Base-by-base conservation (phyloP, 2,888 invertebrate genomes). In the Nemoura dubitans region DNA sequence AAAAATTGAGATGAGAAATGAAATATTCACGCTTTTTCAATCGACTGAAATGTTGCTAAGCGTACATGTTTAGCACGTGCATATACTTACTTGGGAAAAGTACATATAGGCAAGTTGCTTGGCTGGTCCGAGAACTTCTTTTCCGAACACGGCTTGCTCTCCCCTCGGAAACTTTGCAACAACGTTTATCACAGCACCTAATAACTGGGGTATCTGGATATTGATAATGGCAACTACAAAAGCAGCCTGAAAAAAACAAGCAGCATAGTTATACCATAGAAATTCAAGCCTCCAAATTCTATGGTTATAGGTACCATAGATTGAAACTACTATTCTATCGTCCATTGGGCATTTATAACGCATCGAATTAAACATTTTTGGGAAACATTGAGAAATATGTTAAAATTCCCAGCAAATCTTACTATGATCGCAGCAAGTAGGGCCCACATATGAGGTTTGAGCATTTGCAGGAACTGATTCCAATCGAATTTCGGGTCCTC, bases 151-250 rank as follows among this genome's bases (percentile, higher is more conserved):
- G 43, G 92, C 92, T 88, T 92, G 92, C 27, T 90, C 91, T 81
- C 92, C 92, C 78, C 89, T 88, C 25, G 92, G 92, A 89, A 93
- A 93, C 88, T 93, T 93, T 0, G 95, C 94, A 80, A 97, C 92
- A 0, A 95, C 94, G 92, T 98, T 98, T 26, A 98, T 96, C 42
- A 98, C 93, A 82, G 94, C 94, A 28, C 98, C 98, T 87, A 98
- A 93, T 90, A 96, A 92, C 87, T 96, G 94, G 0, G 98, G 98
- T 89, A 98, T 97, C 92, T 97, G 95, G 87, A 98, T 96, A 91
- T 98, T 98, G 87, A 98, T 93, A 88, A 96, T 92, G 21, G 98
- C 98, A 30, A 98, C 98, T 86, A 95, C 93, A 87, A 98, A 91
- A 2, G 98, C 98, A 87, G 97, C 97, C 98, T 98, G 92, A 86